Evolutionary conservation across 2,888 invertebrate species (phyloP).

Genomic region (Boloria selene): DNA sequence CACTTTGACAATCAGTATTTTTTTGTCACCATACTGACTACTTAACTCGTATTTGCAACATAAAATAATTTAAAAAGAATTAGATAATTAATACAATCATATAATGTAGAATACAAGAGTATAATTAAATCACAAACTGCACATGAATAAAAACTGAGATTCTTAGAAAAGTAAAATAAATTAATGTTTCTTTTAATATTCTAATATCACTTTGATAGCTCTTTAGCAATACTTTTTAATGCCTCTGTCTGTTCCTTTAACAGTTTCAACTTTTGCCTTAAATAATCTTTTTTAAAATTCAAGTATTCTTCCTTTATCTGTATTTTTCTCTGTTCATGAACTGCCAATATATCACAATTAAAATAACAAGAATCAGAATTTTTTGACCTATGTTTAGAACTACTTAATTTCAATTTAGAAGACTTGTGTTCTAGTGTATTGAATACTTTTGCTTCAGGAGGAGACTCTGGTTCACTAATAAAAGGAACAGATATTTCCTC

Average conservation of each 20-base stretch:
- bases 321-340: constrained; percentile 64
- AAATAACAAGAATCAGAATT: constrained; percentile 59
- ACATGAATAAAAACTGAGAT: background rate
- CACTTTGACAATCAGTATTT: too few relatives aligned
- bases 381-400: constrained; percentile 45
- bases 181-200: background rate
- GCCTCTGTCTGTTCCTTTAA: constrained; percentile 73
- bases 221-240: constrained; percentile 68
- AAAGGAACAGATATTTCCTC: constrained; percentile 51
- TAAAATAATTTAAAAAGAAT: too few relatives aligned
- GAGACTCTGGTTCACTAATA: constrained; percentile 61
- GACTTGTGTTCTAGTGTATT: constrained; percentile 43
- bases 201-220: constrained; percentile 47
- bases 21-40: too few relatives aligned
- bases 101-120: background rate
- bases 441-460: constrained; percentile 60
- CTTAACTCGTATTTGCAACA: too few relatives aligned
- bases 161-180: background rate
- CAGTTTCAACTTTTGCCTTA: constrained; percentile 65
- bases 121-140: constrained; percentile 2
- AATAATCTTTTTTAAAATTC: constrained; percentile 72
- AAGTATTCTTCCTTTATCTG: constrained; percentile 71
- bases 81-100: too few relatives aligned
- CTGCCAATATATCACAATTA: constrained; percentile 66
- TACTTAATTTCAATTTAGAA: constrained; percentile 47